A percentile compares a stretch with the other conserved stretches of the same genome.
These are phyloP conservation scores for Hippocampus zosterae DNA, from an alignment of 2,113 vertebrate species.

Conservation along the genomic window DNA sequence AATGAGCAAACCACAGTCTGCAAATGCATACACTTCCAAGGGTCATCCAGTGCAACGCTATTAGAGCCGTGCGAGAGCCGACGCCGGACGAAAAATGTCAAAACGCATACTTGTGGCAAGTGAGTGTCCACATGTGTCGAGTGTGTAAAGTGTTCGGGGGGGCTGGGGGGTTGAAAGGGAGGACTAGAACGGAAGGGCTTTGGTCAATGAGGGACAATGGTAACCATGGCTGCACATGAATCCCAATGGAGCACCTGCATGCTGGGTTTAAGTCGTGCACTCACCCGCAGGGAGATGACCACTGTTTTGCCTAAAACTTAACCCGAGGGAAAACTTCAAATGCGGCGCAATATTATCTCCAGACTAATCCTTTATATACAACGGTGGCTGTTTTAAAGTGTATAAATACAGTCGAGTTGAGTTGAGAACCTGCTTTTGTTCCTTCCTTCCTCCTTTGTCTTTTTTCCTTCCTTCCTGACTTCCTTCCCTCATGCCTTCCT, in stretches of 20 bases:
- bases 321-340: constrained; percentile 27
- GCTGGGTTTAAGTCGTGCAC: constrained; percentile 59
- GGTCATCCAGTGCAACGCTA: constrained; percentile 25
- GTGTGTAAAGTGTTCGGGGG: background rate
- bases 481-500: too few relatives aligned
- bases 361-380: too few relatives aligned
- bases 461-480: too few relatives aligned
- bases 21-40: constrained; percentile 13
- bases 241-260: constrained; percentile 63
- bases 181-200: constrained; percentile 44
- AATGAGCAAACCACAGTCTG: constrained; percentile 1
- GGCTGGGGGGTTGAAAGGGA: background rate
- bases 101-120: constrained; percentile 3
- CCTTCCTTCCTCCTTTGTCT: too few relatives aligned
- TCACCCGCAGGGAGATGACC: constrained; percentile 47
- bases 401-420: too few relatives aligned
- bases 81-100: background rate
- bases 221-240: constrained; percentile 48
- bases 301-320: constrained; percentile 49
- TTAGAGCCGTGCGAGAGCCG: constrained; percentile 2
- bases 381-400: too few relatives aligned
- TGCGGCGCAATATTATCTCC: background rate
- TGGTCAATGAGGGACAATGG: constrained; percentile 49
- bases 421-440: too few relatives aligned
- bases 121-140: background rate